Conservation (phyloP, 2,113 vertebrate genomes). For the Hippotragus niger region DNA sequence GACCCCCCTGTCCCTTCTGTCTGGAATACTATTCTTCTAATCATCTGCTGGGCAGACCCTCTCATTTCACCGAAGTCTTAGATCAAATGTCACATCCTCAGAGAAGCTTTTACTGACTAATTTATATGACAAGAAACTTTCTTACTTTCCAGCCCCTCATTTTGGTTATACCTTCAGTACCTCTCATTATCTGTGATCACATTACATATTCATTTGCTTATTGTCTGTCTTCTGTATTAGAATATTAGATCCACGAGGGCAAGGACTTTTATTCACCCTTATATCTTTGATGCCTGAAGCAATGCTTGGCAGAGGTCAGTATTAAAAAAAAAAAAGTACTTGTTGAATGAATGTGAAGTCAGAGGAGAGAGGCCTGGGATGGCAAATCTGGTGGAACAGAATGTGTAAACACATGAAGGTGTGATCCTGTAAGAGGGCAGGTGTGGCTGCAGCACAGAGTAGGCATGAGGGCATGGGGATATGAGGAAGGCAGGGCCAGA, state of each 20-base stretch:
- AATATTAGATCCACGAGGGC: background rate
- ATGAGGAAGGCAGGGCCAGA: background rate
- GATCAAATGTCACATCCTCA: background rate
- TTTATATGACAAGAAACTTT: background rate
- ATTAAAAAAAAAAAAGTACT: background rate
- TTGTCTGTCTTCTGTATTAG: background rate
- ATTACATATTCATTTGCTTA: background rate
- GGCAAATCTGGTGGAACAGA: background rate
- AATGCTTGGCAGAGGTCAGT: background rate
- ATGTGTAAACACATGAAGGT: background rate
- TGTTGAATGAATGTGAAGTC: background rate
- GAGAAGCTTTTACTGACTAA: background rate
- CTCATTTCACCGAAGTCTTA: background rate
- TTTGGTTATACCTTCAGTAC: background rate
- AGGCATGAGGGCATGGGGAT: accelerated
- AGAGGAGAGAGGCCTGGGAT: background rate
- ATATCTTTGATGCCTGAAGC: background rate
- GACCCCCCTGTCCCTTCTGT: background rate
- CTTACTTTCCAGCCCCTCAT: background rate
- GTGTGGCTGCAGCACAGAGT: background rate
- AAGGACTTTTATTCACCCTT: background rate
- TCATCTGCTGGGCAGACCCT: background rate
- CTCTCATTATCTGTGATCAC: background rate
- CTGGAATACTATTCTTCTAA: background rate
- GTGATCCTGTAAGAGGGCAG: background rate